Base-by-base conservation (phyloP, 2,113 vertebrate species). In the Limnothrissa miodon region DNA sequence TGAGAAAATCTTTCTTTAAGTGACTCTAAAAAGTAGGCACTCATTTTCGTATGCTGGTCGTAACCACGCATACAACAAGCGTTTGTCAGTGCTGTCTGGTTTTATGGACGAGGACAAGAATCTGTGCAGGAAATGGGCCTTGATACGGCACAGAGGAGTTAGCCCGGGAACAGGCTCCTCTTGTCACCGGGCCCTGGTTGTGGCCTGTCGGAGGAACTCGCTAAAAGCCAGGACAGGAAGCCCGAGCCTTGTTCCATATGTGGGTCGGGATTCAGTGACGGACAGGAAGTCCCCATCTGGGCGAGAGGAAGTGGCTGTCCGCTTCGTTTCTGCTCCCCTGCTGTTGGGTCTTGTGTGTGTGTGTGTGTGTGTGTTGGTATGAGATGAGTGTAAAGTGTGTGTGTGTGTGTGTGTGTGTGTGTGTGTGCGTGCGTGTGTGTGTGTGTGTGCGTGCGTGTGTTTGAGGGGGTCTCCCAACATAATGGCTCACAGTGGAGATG, bases 281-380 rank as follows among this genome's bases (percentile, higher is more conserved):
- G 85, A 86, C 88, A 91, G 87, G 85, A 91, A 89, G 84, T 78
- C 53, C 80, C 81, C 56, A 79, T 21, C 33, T 6, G 42, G 42
- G 42, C 42, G 6, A 42, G 6, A 42, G 42, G 42, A 42, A 42
- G 42, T 42, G 42, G 42, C 42, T 42, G 42, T 42, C 42, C 42
- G 42, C 42, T 42, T 42, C 42, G 42, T 2, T 42, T 42, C 42
- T 42, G 42, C 42, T 42, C 42, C 42, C 42, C 42, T 42, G 42
- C 42, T 42, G 42, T 42, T 6, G 42, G 42, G 42, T 42, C 6
- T 42, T 42, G 42, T 42, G 42, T 42, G 42, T 42, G 42, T 42
- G 42, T 4, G 42, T 42, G 42, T 4, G 42, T 42, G 42, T 42
- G 42, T 4, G 42, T 42, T 42, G 42, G 42, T 42, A 6, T 42